Base-by-base conservation (phyloP, 2,797 vertebrate genomes). In the Tapirus indicus region DNA sequence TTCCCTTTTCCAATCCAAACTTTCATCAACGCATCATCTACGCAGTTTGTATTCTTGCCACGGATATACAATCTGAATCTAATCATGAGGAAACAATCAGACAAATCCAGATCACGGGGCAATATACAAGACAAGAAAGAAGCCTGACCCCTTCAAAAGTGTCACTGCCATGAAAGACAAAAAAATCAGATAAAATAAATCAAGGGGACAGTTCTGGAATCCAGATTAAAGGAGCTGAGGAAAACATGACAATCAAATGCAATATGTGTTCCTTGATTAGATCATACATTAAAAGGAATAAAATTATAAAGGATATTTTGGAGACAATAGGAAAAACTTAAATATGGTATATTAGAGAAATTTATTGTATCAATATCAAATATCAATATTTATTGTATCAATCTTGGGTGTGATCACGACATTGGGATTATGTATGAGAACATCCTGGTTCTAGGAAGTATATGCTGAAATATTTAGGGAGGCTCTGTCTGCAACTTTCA, bases 181-280 rank as follows among this genome's bases (percentile, higher is more conserved):
- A 80, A 88, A 49, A 82, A 71, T 32, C 44, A 62, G 75, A 66
- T n/a, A 47, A 93, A 71, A 83, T 32, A 80, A 72, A 83, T 54
- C 35, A 23, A 58, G n/a, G 38, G 32, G 35, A 54, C 41, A 54
- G 14, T 96, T 88, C 52, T 62, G 7, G 58, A 91, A 72, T 94
- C 84, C 83, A 83, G 44, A 91, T 91, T 90, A 92, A 94, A 95
- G 35, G 41, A 58, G 71, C 89, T 25, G 27, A 85, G 54, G 27
- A 47, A n/a, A 56, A 95, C 8, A 69, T 56, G 66, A 74, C 41
- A 80, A 85, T 72, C 79, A 92, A 83, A 83, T 29, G 18, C 17
- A 78, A 25, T 56, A 21, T 21, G 1, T 29, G 29, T 66, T 38
- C 56, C 41, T 78, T 87, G 54, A 64, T 35, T 92, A 32, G 32